Evolutionary conservation across 1,140 invertebrate species (phyloP), one percentile per base, ranked within the genome.

Genomic region (Bombus difficillimus): DNA sequence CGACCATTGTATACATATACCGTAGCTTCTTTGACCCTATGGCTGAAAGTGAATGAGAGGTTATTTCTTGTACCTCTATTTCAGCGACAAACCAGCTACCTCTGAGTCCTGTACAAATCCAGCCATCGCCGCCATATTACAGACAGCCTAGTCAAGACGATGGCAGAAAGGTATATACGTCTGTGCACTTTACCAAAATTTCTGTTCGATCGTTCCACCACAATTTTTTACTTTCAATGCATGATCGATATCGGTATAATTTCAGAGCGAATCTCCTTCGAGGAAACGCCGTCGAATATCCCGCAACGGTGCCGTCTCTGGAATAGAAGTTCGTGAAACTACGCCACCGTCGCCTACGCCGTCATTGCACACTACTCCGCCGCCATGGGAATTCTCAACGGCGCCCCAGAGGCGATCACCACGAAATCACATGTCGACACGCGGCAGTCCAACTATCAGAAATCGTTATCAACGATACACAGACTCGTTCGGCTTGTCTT

Each of bases 101-200:
- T 74, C 84, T 95, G 79, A 96, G 94, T 88, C 95, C 95, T 43
- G 95, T 95, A 79, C 95, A 95, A 75, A 92, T 95, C 47, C 95
- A 95, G 83, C 93, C 95, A 72, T 93, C 95, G 43, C 93, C 95
- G 77, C 91, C 95, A 43, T 96, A 95, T 89, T 96, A 95, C 83
- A 93, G 94, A 77, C 95, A 94, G 87, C 91, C 93, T 92, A 95
- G 93, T 92, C 95, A 95, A 91, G 95, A 95, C 84, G 95, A 96
- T 86, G 94, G 95, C 57, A 92, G 95, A 89, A 96, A 96, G 93
- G 95, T 95, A 92, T 95, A 92, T 92, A 41, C 6, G 9, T 62
- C 59, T 13, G 34, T 39, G 3, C 32, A 68, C 12, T 34, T 69
- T 39, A 28, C 10, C 34, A 28, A 69, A 25, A 69, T 69, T 10